A percentile compares a stretch with the other conserved stretches of the same genome.
These are phyloP conservation scores for Drosophila nr. perissopoda DNA, from an alignment of 2,888 invertebrate species.

Conservation along the genomic window DNA sequence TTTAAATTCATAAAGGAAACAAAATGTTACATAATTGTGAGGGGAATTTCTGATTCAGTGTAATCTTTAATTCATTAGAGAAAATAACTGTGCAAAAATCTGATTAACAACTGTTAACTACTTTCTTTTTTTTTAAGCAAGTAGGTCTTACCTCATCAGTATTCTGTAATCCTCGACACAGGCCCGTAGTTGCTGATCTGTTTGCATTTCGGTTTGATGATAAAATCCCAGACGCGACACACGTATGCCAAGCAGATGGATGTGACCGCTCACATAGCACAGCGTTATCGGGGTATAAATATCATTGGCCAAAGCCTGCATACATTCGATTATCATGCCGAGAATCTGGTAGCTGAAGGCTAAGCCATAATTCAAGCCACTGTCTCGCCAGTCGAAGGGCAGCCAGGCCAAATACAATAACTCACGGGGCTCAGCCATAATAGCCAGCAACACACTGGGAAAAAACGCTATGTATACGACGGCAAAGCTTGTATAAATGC, in stretches of 20 bases:
- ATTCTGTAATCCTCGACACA: slow-evolving; percentile 52
- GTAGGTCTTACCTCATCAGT: slow-evolving; percentile 50
- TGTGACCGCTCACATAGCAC: slow-evolving; percentile 57
- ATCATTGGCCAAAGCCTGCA: slow-evolving; percentile 57
- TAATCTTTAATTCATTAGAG: background rate
- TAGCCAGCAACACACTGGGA: background rate
- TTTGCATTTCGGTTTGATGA: background rate
- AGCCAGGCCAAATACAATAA: slow-evolving; percentile 60
- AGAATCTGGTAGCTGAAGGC: slow-evolving; percentile 44
- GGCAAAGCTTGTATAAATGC: slow-evolving; percentile 45
- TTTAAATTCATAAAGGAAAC: background rate
- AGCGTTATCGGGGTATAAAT: slow-evolving; percentile 53
- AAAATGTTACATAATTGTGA: background rate
- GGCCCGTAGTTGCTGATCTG: slow-evolving; percentile 19
- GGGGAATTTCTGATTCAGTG: background rate
- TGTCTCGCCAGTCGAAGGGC: slow-evolving; percentile 55
- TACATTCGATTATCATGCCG: slow-evolving; percentile 8
- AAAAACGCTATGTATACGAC: slow-evolving; percentile 39
- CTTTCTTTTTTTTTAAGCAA: background rate
- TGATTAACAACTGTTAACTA: background rate
- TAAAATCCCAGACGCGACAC: slow-evolving; percentile 45
- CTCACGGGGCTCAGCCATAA: slow-evolving; percentile 14
- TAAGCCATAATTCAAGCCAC: background rate
- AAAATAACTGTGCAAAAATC: background rate
- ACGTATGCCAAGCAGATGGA: slow-evolving; percentile 58